Evolutionary conservation across 2,888 invertebrate species (phyloP), one percentile per base, ranked within the genome.

Genomic region (Nysson spinosus): DNA sequence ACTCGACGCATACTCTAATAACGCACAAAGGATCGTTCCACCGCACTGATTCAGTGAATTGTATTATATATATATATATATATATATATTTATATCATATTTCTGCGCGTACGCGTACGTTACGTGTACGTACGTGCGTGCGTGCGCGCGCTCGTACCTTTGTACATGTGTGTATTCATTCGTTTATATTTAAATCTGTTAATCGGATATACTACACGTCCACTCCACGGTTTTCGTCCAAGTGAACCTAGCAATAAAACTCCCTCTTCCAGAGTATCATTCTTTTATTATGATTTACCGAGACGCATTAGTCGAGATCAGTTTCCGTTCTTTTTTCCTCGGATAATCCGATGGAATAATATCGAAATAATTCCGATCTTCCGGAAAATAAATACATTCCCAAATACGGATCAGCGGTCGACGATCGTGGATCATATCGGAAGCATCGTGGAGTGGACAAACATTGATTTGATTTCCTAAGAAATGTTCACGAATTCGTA

Each of bases 1-100:
- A 39, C 58, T 24, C 34, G 46, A 43, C 43, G 44, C 61, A 64
- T 54, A 61, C 37, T 42, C 42, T n/a, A 17, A 42, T n/a, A n/a
- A 46, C 43, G 12, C 63, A 34, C 63, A 40, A 37, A 22, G 26
- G 35, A 42, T 52, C 64, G 65, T 57, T 60, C 69, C 54, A 58
- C 63, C 62, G 57, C 72, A 69, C 72, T 72, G 67, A 79, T 74
- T 80, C 61, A 71, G 68, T 71, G 71, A 77, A 74, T 74, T 75
- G 63, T 65, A 68, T 70, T 66, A 62, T 68, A 51, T 65, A 68
- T 66, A 40, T 74, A 34, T 64, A 40, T 62, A 60, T 51, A 57
- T 58, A 50, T 50, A 42, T 58, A 57, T 61, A 52, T 65, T 40
- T 44, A 24, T 24, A 34, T 26, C n/a, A n/a, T n/a, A n/a, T n/a